Evolutionary conservation across 2,113 vertebrate genomes (phyloP), one percentile per base, ranked within the genome.

Genomic region (Oxyruncus cristatus): DNA sequence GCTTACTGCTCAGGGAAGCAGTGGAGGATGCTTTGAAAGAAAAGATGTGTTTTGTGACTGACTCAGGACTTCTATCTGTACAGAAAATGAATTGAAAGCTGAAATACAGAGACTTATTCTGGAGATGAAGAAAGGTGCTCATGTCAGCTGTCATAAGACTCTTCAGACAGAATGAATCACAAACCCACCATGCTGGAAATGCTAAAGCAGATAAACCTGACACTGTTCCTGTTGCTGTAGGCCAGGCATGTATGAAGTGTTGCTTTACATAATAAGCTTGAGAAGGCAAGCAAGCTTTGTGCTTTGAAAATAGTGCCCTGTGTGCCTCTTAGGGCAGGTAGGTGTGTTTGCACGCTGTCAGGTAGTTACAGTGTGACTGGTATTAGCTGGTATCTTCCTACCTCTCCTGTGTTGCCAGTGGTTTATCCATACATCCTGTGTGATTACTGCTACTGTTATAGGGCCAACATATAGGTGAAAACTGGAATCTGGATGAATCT

Each of bases 31-130:
- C 83, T 93, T 96, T 91, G 63, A 88, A 89, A 87, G 68, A 91
- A 68, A 76, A 88, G 67, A 14, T 72, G 28, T 0, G 8, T 87
- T 95, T 95, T 81, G 82, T 85, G 78, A 77, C 42, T 81, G 66
- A 27, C 46, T 81, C 26, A 49, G 67, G 79, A 44, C 35, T 83
- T 92, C 80, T 55, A 39, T 82, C 91, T 44, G n/a, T 81, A n/a
- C 73, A 62, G 86, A 84, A 97, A 95, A 61, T 78, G 65, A 94
- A 93, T 70, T 94, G 94, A 94, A 93, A 88, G 75, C 68, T 86
- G 88, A 92, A 96, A 92, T 95, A 52, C 56, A 86, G 72, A 92
- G 59, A 61, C 41, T 66, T 49, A 66, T 82, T 89, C 55, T 89
- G 84, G 53, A 84, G 73, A n/a, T 55, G 83, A 85, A 74, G 82